Evolutionary conservation across 2,797 vertebrate genomes (phyloP).

Genomic region (Petrocephalus schoutedeni): DNA sequence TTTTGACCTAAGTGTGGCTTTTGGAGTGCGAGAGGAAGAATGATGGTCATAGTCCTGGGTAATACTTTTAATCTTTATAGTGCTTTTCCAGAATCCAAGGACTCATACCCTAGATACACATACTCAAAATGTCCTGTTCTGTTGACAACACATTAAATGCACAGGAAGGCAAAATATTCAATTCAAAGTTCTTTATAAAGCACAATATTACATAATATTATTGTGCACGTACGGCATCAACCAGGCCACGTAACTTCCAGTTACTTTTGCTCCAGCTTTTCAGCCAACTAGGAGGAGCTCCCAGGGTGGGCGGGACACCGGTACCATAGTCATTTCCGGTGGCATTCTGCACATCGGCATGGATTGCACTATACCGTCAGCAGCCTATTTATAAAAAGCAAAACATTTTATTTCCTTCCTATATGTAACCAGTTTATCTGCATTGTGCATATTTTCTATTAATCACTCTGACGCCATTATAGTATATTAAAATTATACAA

Average conservation of each 20-base stretch:
- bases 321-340: too few species aligned
- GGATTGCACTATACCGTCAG: too few species aligned
- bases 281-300: not conserved
- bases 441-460: too few species aligned
- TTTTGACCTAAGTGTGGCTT: not conserved
- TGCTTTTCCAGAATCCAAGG: not conserved
- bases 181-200: not conserved
- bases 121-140: not conserved
- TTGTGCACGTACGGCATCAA: not conserved
- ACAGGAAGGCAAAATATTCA: not conserved
- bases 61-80: not conserved
- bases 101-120: not conserved
- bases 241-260: not conserved
- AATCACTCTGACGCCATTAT: too few species aligned
- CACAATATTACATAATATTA: not conserved
- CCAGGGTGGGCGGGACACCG: too few species aligned
- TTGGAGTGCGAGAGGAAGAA: not conserved
- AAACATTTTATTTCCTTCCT: too few species aligned
- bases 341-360: too few species aligned
- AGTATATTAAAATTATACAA: too few species aligned
- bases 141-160: not conserved
- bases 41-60: not conserved
- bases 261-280: too few species aligned
- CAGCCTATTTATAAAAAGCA: too few species aligned
- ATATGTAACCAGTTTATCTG: too few species aligned